Conservation (phyloP, 1,140 invertebrate genomes). For the Dendroctonus valens region DNA sequence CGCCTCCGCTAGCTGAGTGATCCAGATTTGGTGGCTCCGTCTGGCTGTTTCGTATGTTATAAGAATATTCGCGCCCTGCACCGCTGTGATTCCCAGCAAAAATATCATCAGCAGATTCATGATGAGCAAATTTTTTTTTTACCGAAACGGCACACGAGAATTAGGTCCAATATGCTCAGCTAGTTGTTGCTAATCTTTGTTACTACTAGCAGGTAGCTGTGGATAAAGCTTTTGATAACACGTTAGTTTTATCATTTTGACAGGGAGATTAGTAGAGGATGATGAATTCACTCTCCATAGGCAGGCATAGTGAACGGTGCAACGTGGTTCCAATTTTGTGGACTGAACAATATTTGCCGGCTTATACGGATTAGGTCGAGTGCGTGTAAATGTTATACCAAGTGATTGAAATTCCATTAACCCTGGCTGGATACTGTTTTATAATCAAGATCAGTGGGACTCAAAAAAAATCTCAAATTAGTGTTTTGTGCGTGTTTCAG, state of each 20-base stretch:
- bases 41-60: constrained; percentile 21
- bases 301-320: background rate
- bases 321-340: no score
- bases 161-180: background rate
- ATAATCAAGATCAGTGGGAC: no score
- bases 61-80: constrained; percentile 20
- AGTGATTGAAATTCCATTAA: no score
- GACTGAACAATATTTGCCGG: no score
- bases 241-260: constrained; percentile 2
- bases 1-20: constrained; percentile 29
- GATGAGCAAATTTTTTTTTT: background rate
- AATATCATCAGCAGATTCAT: background rate
- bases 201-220: background rate
- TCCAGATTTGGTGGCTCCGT: constrained; percentile 40
- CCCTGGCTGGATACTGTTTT: no score
- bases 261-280: constrained; percentile 4
- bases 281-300: constrained; percentile 3
- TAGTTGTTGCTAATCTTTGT: no score
- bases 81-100: background rate
- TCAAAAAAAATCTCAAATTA: no score
- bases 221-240: background rate
- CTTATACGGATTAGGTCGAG: no score
- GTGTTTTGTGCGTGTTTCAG: no score
- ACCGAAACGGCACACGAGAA: background rate
- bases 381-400: no score